Base-by-base conservation (phyloP, 2,797 vertebrate genomes). In the Ficedula albicollis region DNA sequence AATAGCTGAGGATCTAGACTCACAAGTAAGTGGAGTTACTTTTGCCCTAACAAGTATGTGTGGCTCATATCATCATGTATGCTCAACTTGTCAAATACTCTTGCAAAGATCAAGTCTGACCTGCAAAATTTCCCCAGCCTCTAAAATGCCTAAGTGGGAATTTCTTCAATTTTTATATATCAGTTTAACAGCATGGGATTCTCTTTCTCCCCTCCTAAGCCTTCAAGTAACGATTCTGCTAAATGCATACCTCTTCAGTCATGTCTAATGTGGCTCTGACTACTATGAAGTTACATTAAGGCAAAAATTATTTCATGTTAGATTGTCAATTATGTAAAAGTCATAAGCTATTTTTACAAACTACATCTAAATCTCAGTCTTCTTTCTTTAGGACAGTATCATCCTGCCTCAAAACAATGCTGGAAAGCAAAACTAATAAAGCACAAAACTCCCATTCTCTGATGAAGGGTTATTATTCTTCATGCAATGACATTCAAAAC, bases 71-170 rank as follows among this genome's bases (percentile, higher is more conserved):
- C 77, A n/a, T 86, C 81, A 70, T 9, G 9, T 46, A 68, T 55
- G 63, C 93, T 89, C 78, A 80, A 52, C 80, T 87, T 93, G 67
- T 78, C 60, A 91, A 87, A 88, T 73, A 78, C 23, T 51, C 44
- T 55, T 80, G 51, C 32, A 87, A 68, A 88, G 81, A 91, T 72
- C 69, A 75, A 95, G 49, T 19, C 62, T 55, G 64, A 54, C 36
- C 86, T 77, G 44, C 14, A 36, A 80, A 32, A 7, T 6, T 87
- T 84, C 41, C 36, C 44, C n/a, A 5, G 27, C 3, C 14, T 9
- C 1, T 1, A 46, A 84, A 84, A 49, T 3, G 0, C 13, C 11
- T 15, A 58, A 70, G 32, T 26, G 4, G 29, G 30, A 75, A 66
- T 36, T 78, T 80, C 21, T 78, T 83, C 1, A 0, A 6, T 73